Conservation (phyloP, 1,140 invertebrate species). For the Drosophila quadrilineata region DNA sequence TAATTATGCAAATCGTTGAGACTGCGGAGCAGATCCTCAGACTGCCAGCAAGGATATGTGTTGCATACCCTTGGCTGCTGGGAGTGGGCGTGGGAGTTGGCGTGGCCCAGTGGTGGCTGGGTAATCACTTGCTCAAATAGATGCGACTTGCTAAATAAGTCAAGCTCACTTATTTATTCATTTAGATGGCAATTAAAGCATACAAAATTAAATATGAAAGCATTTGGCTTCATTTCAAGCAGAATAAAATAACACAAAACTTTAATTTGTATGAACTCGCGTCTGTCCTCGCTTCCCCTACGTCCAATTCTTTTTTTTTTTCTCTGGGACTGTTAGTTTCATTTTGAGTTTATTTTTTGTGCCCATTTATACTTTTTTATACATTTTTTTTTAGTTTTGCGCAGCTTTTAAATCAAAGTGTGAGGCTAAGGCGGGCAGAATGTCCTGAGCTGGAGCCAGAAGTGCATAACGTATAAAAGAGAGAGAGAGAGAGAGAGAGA, state of each 20-base stretch:
- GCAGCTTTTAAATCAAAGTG: constrained; percentile 68
- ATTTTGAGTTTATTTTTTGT: constrained; percentile 5
- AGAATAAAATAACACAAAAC: constrained; percentile 76
- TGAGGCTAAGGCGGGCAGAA: constrained; percentile 14
- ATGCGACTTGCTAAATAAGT: neutral
- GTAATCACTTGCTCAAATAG: constrained; percentile 31
- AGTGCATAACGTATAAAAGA: constrained; percentile 30
- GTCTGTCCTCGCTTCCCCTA: constrained; percentile 26
- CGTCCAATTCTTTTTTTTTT: neutral
- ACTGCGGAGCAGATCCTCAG: neutral
- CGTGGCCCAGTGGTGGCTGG: neutral
- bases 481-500: neutral
- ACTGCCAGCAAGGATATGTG: neutral
- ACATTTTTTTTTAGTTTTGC: constrained; percentile 70
- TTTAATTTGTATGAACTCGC: constrained; percentile 72
- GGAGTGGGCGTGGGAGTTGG: neutral
- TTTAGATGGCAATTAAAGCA: constrained; percentile 69
- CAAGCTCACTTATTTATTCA: constrained; percentile 50
- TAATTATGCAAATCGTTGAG: constrained; percentile 33
- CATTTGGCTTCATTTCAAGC: constrained; percentile 73
- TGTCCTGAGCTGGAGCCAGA: too few species aligned
- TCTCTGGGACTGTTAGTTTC: neutral
- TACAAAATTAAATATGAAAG: constrained; percentile 68
- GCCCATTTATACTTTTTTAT: too few species aligned
- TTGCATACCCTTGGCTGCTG: too few species aligned